Percentiles rank a stretch among this genome's conserved stretches.
phyloP scores from a whole-genome alignment of 2,888 invertebrate species.

The Adelphocoris suturalis region DNA sequence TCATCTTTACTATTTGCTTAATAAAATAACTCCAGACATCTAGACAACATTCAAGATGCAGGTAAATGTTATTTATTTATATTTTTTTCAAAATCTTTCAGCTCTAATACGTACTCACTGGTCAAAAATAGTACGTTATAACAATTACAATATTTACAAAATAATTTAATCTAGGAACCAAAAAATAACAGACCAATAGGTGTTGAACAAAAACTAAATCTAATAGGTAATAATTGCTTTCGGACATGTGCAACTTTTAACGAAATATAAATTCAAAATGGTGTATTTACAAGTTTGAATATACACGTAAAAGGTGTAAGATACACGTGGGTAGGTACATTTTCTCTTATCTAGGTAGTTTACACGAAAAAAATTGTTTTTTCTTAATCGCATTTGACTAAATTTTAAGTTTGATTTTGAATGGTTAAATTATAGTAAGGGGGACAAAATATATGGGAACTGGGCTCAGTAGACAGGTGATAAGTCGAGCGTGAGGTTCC shows the following conservation, averaged over 20 bases:
- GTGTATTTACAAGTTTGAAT: constrained; percentile 52
- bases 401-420: constrained; percentile 39
- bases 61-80: background rate
- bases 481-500: constrained; percentile 89
- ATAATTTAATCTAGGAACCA: constrained; percentile 55
- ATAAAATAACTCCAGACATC: constrained; percentile 16
- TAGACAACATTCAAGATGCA: background rate
- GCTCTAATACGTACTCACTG: constrained; percentile 54
- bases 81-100: background rate
- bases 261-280: background rate
- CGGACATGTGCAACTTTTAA: constrained; percentile 46
- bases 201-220: constrained; percentile 29
- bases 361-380: background rate
- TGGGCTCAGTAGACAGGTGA: constrained; percentile 85
- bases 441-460: background rate
- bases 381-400: constrained; percentile 37
- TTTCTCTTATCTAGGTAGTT: background rate
- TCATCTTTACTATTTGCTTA: background rate
- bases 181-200: background rate
- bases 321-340: background rate
- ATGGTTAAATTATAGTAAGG: constrained; percentile 27
- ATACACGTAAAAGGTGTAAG: background rate
- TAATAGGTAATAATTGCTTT: constrained; percentile 34
- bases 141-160: constrained; percentile 42
- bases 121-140: constrained; percentile 33